Evolutionary conservation across 2,888 invertebrate species (phyloP).

Genomic region (Xanthostigma xanthostigma): DNA sequence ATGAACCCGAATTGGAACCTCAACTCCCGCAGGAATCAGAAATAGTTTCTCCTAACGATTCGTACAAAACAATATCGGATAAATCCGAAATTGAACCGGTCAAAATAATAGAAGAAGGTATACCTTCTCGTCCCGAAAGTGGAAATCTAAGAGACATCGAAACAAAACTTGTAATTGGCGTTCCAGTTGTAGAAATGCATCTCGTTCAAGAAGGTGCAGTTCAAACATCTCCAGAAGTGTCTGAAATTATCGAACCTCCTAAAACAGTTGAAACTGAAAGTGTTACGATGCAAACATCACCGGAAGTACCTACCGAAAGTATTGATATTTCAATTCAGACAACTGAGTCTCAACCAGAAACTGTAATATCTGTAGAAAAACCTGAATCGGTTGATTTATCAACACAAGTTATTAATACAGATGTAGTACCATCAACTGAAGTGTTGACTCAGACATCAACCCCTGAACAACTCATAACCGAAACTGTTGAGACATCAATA

Average conservation of each 20-base stretch:
- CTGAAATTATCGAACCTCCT: slow-evolving; percentile 21
- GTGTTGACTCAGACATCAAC: slow-evolving; percentile 21
- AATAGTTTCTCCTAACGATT: slow-evolving; percentile 38
- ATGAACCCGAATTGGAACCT: slow-evolving; percentile 28
- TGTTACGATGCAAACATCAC: slow-evolving; percentile 37
- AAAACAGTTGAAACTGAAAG: slow-evolving; percentile 24
- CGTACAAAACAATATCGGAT: slow-evolving; percentile 42
- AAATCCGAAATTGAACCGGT: slow-evolving; percentile 41
- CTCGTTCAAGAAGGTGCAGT: slow-evolving; percentile 37
- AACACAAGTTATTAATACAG: slow-evolving; percentile 6
- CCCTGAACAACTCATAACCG: slow-evolving; percentile 19
- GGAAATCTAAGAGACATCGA: slow-evolving; percentile 36
- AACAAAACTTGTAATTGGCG: slow-evolving; percentile 30
- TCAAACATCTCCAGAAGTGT: slow-evolving; percentile 42
- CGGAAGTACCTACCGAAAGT: slow-evolving; percentile 32
- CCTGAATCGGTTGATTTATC: slow-evolving; percentile 17
- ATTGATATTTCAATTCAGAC: slow-evolving; percentile 42
- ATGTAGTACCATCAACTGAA: slow-evolving; percentile 13
- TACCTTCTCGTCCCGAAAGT: slow-evolving; percentile 39
- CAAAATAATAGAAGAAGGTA: slow-evolving; percentile 49
- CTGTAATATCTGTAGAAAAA: slow-evolving; percentile 15
- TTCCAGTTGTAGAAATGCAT: slow-evolving; percentile 43
- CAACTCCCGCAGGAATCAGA: slow-evolving; percentile 9
- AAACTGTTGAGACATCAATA: slow-evolving; percentile 27
- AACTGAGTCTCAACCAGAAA: slow-evolving; percentile 11